Evolutionary conservation across 2,888 invertebrate genomes (phyloP).

Genomic region (Drosophila paranaensis): DNA sequence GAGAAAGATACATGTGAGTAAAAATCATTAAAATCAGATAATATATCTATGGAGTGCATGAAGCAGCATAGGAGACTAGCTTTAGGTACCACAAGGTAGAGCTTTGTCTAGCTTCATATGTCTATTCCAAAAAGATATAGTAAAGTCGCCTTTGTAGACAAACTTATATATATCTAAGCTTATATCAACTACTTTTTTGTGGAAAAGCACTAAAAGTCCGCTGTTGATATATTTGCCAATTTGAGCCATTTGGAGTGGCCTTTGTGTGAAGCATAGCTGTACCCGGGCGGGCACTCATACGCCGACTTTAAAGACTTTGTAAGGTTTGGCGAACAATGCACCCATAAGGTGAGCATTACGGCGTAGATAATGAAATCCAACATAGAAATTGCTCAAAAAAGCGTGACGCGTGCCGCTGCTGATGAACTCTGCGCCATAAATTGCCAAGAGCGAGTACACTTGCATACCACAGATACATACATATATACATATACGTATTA

Average conservation of each 20-base stretch:
- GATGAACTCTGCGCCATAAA: slow-evolving; percentile 78
- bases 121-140: neutral
- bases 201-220: neutral
- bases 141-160: neutral
- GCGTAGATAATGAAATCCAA: slow-evolving; percentile 72
- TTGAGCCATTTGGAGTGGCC: neutral
- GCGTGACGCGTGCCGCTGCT: slow-evolving; percentile 68
- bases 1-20: neutral
- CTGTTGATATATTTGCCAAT: slow-evolving; percentile 6
- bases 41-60: no score
- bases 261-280: slow-evolving; percentile 2
- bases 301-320: slow-evolving; percentile 38
- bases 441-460: slow-evolving; percentile 51
- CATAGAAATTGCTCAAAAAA: slow-evolving; percentile 76
- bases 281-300: neutral
- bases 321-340: slow-evolving; percentile 67
- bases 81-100: neutral
- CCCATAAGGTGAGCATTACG: slow-evolving; percentile 65
- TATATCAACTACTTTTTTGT: neutral
- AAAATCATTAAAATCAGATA: neutral
- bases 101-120: neutral
- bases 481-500: slow-evolving; percentile 14
- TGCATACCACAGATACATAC: neutral
- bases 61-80: neutral
- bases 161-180: neutral